phyloP scores from a whole-genome alignment of 2,888 invertebrate genomes.

The Noctua janthe region DNA sequence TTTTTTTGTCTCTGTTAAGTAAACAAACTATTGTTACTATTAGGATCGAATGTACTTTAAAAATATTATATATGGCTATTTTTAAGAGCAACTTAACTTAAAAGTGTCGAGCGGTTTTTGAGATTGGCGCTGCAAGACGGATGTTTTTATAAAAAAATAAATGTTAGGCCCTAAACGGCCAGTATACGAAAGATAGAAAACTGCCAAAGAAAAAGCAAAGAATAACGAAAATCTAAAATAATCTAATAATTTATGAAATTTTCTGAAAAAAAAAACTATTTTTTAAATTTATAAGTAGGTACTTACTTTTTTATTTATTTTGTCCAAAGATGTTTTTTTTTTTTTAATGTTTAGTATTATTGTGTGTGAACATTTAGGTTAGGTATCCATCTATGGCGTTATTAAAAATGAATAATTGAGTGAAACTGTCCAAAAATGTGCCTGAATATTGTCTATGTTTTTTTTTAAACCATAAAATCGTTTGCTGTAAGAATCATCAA shows the following conservation, averaged over 20 bases:
- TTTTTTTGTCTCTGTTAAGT: slow-evolving; percentile 57
- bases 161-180: slow-evolving; percentile 62
- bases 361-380: slow-evolving; percentile 34
- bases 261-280: slow-evolving; percentile 14
- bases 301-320: slow-evolving; percentile 59
- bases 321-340: slow-evolving; percentile 57
- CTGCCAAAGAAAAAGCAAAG: slow-evolving; percentile 81
- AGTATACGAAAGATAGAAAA: slow-evolving; percentile 72
- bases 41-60: slow-evolving; percentile 58
- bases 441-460: neutral
- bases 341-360: slow-evolving; percentile 34
- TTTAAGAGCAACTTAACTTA: slow-evolving; percentile 51
- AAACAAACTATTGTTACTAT: slow-evolving; percentile 61
- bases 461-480: neutral
- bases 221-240: slow-evolving; percentile 56
- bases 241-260: slow-evolving; percentile 57
- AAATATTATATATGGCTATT: slow-evolving; percentile 61
- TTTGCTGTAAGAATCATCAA: neutral
- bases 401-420: neutral
- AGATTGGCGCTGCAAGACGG: slow-evolving; percentile 51
- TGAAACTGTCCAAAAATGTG: neutral
- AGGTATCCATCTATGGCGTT: no score
- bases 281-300: slow-evolving; percentile 17
- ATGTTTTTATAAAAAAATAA: slow-evolving; percentile 34
- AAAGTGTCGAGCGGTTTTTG: slow-evolving; percentile 51